These are phyloP conservation scores for Sceliomorpha sp. DNA, from an alignment of 2,888 invertebrate species.

Conservation along the genomic window DNA sequence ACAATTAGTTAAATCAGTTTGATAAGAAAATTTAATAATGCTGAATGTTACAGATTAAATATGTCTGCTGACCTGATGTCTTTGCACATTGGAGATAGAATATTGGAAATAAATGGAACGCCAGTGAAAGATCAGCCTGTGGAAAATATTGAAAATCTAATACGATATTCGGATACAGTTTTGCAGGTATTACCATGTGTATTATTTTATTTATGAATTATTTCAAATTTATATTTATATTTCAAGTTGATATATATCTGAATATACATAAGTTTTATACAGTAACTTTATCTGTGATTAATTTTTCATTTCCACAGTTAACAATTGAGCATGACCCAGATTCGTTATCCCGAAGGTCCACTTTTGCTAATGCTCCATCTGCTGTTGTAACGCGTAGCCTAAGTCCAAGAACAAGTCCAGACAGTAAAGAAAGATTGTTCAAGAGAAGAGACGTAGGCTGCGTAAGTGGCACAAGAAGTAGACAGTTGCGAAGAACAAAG, in stretches of 20 bases:
- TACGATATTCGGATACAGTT: slow-evolving; percentile 87
- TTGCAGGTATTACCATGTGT: slow-evolving; percentile 84
- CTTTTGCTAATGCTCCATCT: slow-evolving; percentile 79
- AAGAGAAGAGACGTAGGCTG: slow-evolving; percentile 84
- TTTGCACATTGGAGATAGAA: slow-evolving; percentile 94
- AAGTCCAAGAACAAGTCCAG: slow-evolving; percentile 75
- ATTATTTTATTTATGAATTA: slow-evolving; percentile 20
- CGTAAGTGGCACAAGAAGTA: slow-evolving; percentile 84
- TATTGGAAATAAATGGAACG: slow-evolving; percentile 95
- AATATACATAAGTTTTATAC: too few relatives aligned
- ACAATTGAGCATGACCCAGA: slow-evolving; percentile 95
- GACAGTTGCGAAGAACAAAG: slow-evolving; percentile 83
- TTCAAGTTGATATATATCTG: too few relatives aligned
- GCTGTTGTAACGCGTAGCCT: slow-evolving; percentile 79
- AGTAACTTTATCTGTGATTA: too few relatives aligned
- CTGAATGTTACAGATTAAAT: slow-evolving; percentile 84
- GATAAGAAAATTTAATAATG: neutral
- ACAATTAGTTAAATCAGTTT: too few relatives aligned
- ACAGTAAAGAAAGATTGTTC: slow-evolving; percentile 81
- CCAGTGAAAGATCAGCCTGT: slow-evolving; percentile 90
- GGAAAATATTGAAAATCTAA: slow-evolving; percentile 88
- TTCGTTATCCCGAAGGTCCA: slow-evolving; percentile 83
- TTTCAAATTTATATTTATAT: slow-evolving; percentile 3
- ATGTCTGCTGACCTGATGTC: slow-evolving; percentile 90
- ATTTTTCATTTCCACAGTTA: slow-evolving; percentile 83